These are phyloP conservation scores for Petrolisthes manimaculis DNA, from an alignment of 2,888 invertebrate species.

Conservation along the genomic window DNA sequence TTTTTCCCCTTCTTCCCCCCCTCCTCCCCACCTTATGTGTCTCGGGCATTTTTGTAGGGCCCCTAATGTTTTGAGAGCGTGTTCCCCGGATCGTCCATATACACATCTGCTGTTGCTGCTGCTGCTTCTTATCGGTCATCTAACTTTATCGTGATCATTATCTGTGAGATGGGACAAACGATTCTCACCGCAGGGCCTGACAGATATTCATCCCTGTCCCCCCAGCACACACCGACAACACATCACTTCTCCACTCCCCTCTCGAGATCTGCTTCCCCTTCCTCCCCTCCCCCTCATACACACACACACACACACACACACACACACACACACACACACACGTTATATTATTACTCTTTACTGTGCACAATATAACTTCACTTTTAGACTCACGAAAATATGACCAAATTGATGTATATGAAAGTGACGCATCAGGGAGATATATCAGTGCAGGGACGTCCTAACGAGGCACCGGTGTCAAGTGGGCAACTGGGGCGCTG, in stretches of 20 bases:
- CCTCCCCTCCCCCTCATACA: background rate
- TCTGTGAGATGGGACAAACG: too few species aligned
- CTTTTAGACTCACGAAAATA: background rate
- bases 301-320: conserved; percentile 1
- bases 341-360: background rate
- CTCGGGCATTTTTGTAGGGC: too few species aligned
- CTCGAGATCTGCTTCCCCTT: background rate
- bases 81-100: background rate
- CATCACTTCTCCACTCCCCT: background rate
- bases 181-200: too few species aligned
- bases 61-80: background rate
- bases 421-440: background rate
- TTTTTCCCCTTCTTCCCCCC: background rate
- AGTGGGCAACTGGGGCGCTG: conserved; percentile 11
- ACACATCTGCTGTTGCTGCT: background rate
- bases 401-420: background rate
- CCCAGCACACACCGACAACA: too few species aligned
- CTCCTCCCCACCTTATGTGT: background rate
- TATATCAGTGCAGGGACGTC: conserved; percentile 23
- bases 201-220: too few species aligned
- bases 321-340: background rate
- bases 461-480: conserved; percentile 32
- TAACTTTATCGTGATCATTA: background rate
- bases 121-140: background rate
- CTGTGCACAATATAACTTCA: background rate